A percentile compares a stretch with the other conserved stretches of the same genome.
phyloP scores from a whole-genome alignment of 37 sponge, comb jelly and placozoan genomes.

The Beroe ovata region DNA sequence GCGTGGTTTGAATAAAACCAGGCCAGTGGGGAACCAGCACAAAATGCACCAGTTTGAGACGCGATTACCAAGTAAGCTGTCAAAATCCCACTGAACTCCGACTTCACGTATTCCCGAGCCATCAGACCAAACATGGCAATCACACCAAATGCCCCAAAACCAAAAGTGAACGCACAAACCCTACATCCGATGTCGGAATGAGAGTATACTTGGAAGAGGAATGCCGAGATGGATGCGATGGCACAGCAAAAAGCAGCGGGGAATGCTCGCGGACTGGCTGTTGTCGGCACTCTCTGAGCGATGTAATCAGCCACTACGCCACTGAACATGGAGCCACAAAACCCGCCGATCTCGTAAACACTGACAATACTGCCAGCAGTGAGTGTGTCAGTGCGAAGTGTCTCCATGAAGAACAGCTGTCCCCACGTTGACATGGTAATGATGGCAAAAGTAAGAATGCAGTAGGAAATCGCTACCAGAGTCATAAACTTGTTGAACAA shows the following conservation, averaged over 20 bases:
- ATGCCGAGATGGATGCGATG: not conserved
- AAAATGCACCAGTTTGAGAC: not conserved
- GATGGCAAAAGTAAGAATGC: not conserved
- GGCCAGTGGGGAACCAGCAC: slow-evolving; percentile 29
- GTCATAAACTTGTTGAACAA: not conserved
- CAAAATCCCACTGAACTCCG: not conserved
- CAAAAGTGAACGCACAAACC: not conserved
- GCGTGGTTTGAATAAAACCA: not conserved
- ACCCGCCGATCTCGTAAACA: slow-evolving; percentile 49
- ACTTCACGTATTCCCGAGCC: not conserved
- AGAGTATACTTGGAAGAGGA: not conserved
- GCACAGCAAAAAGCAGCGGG: not conserved
- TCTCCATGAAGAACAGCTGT: slow-evolving; percentile 3
- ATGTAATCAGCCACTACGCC: slow-evolving; percentile 22
- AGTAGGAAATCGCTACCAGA: not conserved
- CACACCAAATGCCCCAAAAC: slow-evolving; percentile 16
- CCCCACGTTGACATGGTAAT: slow-evolving; percentile 48
- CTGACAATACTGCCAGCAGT: slow-evolving; percentile 25
- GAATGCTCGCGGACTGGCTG: not conserved
- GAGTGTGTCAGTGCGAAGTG: slow-evolving; percentile 2
- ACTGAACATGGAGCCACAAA: not conserved
- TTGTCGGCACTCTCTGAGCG: not conserved
- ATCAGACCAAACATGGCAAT: slow-evolving; percentile 42
- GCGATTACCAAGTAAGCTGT: not conserved
- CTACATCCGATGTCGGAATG: not conserved